Percentiles rank a stretch among this genome's conserved stretches.
Evolutionary conservation across 1,140 invertebrate species (phyloP).

Genomic region (Musca domestica): DNA sequence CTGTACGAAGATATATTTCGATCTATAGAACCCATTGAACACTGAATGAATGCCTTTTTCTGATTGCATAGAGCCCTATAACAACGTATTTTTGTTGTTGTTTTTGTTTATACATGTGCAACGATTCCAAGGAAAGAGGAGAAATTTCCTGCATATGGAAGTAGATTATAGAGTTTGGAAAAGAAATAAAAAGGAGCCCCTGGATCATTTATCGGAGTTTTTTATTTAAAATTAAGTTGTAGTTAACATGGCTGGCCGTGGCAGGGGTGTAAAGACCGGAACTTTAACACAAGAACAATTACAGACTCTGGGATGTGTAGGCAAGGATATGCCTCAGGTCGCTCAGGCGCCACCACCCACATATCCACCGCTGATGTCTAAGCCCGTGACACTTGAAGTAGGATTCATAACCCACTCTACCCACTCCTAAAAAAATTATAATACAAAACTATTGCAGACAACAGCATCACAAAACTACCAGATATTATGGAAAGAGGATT

Average conservation of each 20-base stretch:
- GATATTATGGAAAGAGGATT: slow-evolving; percentile 48
- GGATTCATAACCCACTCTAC: slow-evolving; percentile 18
- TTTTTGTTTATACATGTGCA: too few species aligned
- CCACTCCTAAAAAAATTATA: background rate
- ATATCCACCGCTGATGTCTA: slow-evolving; percentile 64
- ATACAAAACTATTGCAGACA: slow-evolving; percentile 30
- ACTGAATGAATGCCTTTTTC: too few species aligned
- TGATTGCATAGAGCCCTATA: too few species aligned
- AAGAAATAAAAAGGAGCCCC: background rate
- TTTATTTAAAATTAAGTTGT: background rate
- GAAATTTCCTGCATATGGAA: too few species aligned
- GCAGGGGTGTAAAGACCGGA: slow-evolving; percentile 59
- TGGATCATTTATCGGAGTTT: too few species aligned
- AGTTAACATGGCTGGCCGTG: slow-evolving; percentile 52
- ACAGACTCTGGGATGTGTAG: slow-evolving; percentile 58
- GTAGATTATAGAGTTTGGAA: slow-evolving; percentile 3
- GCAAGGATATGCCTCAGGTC: slow-evolving; percentile 61
- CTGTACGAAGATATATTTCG: too few species aligned
- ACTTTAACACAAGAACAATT: slow-evolving; percentile 65
- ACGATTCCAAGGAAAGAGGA: too few species aligned
- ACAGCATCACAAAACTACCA: slow-evolving; percentile 45
- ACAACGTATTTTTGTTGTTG: too few species aligned
- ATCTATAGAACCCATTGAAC: too few species aligned
- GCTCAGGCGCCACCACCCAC: slow-evolving; percentile 65
- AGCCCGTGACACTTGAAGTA: slow-evolving; percentile 59